phyloP scores from a whole-genome alignment of 2,797 vertebrate genomes.

The Ptychobarbus kaznakovi region DNA sequence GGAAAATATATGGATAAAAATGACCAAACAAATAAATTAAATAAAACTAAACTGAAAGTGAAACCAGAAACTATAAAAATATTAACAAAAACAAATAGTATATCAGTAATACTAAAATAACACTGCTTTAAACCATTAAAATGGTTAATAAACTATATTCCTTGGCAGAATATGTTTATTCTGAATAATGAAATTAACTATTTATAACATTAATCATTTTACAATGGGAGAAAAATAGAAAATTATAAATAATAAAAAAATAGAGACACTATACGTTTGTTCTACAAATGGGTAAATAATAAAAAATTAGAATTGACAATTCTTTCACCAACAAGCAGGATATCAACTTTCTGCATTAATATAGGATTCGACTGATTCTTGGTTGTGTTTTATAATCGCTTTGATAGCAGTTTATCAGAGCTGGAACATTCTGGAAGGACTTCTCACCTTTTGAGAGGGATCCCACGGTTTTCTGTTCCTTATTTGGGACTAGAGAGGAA shows the following conservation, averaged over 20 bases:
- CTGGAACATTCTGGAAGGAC: slow-evolving; percentile 16
- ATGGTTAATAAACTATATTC: neutral
- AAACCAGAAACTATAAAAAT: neutral
- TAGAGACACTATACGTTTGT: neutral
- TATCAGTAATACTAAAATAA: neutral
- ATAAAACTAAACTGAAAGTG: neutral
- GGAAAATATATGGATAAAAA: neutral
- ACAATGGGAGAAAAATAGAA: neutral
- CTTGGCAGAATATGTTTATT: neutral
- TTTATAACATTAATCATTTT: neutral
- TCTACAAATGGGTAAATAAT: neutral
- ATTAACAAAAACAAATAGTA: neutral
- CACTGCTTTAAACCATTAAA: neutral
- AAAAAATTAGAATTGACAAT: neutral
- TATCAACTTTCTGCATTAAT: neutral
- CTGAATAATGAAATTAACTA: neutral
- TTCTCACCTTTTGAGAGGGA: slow-evolving; percentile 69
- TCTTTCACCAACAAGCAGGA: neutral
- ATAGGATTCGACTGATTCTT: neutral
- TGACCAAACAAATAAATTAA: neutral
- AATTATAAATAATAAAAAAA: neutral
- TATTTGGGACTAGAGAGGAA: slow-evolving; percentile 66
- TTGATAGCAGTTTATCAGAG: neutral
- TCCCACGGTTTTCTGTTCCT: slow-evolving; percentile 70
- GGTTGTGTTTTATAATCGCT: neutral